Evolutionary conservation across 2,888 invertebrate species (phyloP), one percentile per base, ranked within the genome.

Genomic region (Piscicola geometra): DNA sequence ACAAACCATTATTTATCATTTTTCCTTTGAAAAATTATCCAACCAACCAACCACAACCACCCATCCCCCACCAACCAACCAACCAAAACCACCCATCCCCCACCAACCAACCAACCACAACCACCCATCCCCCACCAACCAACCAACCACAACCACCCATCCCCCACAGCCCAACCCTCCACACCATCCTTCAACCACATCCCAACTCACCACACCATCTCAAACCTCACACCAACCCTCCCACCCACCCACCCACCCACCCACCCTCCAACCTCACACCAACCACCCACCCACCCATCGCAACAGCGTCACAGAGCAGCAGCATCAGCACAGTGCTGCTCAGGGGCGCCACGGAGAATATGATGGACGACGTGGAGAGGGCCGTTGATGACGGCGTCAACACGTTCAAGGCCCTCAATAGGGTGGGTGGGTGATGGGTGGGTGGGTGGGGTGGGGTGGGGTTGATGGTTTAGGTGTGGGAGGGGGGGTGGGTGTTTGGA

Each of bases 361-460:
- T 93, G 83, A 94, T 99, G 93, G 99, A 99, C 86, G 99, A 99
- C 82, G 92, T 99, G 82, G 99, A 99, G 87, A 89, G 99, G 78
- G 94, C 98, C 35, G 90, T 99, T 82, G 96, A 99, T 86, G 99
- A 99, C 88, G 99, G 96, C 78, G 94, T 99, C 30, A 99, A 99
- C 85, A 97, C 95, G 47, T 99, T 94, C 87, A 99, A 99, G 86
- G 92, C 92, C 74, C 88, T 94, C 52, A 90, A 92, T 0, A 90
- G 90, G 83, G 93, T 89, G 81, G 80, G 81, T 47, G 68, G n/a
- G 41, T 41, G 41, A 15, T 41, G 5, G 5, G 41, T 41, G 41
- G 41, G 5, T 5, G 41, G 5, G 5, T 41, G 41, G 9, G 41
- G 41, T 41, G 41, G 41, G 5, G 5, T 41, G 41, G 9, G 41